Percentiles rank a stretch among this genome's conserved stretches.
These are phyloP conservation scores for Megathymus violae DNA, from an alignment of 1,140 invertebrate genomes.

Conservation along the genomic window DNA sequence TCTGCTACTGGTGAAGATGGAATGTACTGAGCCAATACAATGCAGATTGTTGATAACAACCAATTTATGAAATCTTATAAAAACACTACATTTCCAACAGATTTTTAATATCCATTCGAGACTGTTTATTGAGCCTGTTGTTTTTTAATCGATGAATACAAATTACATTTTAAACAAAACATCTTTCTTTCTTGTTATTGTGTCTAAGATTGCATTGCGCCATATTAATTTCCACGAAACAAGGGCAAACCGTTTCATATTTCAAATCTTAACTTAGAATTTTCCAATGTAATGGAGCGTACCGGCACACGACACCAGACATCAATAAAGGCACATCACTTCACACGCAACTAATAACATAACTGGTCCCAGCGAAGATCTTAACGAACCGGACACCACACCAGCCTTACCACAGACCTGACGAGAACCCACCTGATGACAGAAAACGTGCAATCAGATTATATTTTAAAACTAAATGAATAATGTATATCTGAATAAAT, in stretches of 20 bases:
- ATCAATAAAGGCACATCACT: slow-evolving; percentile 29
- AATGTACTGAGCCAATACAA: no score
- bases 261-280: slow-evolving; percentile 17
- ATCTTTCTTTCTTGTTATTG: no score
- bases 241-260: neutral
- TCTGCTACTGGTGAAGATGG: no score
- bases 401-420: slow-evolving; percentile 83
- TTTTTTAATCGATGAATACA: no score
- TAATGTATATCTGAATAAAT: no score
- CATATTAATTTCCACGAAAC: neutral
- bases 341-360: slow-evolving; percentile 31
- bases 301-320: slow-evolving; percentile 20
- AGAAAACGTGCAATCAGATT: neutral
- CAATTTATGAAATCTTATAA: no score
- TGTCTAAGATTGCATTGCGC: no score
- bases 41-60: no score
- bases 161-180: neutral
- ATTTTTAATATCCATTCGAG: no score
- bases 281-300: slow-evolving; percentile 17
- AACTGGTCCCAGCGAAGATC: slow-evolving; percentile 56
- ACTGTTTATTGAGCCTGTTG: no score
- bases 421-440: slow-evolving; percentile 81
- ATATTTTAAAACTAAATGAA: no score
- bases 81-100: no score
- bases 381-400: slow-evolving; percentile 27